Percentiles rank a stretch among this genome's conserved stretches.
phyloP scores from a whole-genome alignment of 2,888 invertebrate genomes.

The Nipponacmea schrenckii region DNA sequence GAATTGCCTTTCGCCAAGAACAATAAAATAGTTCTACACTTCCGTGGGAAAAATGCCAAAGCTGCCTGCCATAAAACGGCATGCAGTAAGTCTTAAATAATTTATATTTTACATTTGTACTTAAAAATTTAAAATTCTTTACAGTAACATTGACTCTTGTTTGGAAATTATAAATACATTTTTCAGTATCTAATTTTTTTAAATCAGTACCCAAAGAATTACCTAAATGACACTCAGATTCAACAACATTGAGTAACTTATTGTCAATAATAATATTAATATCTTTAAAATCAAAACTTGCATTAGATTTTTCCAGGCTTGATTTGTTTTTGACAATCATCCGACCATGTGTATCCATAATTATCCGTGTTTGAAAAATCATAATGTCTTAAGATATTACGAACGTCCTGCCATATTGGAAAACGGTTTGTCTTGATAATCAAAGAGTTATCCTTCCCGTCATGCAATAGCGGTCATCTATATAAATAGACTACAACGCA shows the following conservation, averaged over 20 bases:
- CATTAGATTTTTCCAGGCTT: not conserved
- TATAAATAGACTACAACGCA: too few relatives aligned
- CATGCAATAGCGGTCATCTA: too few relatives aligned
- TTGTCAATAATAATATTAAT: not conserved
- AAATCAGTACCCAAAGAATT: not conserved
- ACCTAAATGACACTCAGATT: not conserved
- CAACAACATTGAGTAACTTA: not conserved
- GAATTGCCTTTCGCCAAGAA: not conserved
- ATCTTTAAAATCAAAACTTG: not conserved
- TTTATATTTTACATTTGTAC: not conserved
- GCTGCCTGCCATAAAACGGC: not conserved
- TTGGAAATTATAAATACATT: not conserved
- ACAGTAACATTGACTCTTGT: not conserved
- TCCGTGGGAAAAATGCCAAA: not conserved
- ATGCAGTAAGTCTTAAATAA: not conserved
- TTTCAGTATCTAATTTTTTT: not conserved
- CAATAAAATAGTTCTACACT: not conserved
- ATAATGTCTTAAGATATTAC: too few relatives aligned
- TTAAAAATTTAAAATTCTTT: not conserved
- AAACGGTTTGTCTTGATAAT: too few relatives aligned
- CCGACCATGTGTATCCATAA: too few relatives aligned
- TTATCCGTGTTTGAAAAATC: too few relatives aligned
- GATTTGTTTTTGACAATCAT: too few relatives aligned
- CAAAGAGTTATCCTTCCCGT: too few relatives aligned
- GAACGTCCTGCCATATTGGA: too few relatives aligned